These are phyloP conservation scores for Pyrrhosoma nymphula DNA, from an alignment of 2,888 invertebrate genomes.

Conservation along the genomic window DNA sequence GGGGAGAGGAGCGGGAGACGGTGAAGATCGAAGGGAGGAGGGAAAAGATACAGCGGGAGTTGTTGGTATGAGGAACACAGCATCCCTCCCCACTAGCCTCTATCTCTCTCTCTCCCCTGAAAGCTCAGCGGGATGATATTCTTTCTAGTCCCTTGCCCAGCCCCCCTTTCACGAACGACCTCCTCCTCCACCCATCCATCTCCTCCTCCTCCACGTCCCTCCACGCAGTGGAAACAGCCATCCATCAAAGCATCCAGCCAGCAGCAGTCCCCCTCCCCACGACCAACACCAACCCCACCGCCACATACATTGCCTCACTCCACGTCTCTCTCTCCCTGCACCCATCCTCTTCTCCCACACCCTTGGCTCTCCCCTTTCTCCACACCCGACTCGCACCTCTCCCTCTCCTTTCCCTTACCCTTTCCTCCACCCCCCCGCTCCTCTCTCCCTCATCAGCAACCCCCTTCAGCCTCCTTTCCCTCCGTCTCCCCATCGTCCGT, in stretches of 20 bases:
- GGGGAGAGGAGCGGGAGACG: too few species aligned
- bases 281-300: not conserved
- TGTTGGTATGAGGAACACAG: too few species aligned
- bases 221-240: constrained; percentile 11
- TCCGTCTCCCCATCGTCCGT: too few species aligned
- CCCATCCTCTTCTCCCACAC: not conserved
- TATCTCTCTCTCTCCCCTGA: not conserved
- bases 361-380: not conserved
- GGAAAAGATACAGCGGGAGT: too few species aligned
- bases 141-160: not conserved
- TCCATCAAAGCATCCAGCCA: constrained; percentile 21
- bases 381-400: too few species aligned
- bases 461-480: too few species aligned
- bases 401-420: not conserved
- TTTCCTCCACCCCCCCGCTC: not conserved
- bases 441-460: too few species aligned
- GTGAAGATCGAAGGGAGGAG: too few species aligned
- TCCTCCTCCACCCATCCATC: not conserved
- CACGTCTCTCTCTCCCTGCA: not conserved
- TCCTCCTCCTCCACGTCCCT: not conserved
- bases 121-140: constrained; percentile 31
- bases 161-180: not conserved
- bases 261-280: not conserved
- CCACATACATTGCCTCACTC: not conserved
- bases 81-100: not conserved